Conservation (phyloP, 1,140 invertebrate species). For the Hyles euphorbiae region DNA sequence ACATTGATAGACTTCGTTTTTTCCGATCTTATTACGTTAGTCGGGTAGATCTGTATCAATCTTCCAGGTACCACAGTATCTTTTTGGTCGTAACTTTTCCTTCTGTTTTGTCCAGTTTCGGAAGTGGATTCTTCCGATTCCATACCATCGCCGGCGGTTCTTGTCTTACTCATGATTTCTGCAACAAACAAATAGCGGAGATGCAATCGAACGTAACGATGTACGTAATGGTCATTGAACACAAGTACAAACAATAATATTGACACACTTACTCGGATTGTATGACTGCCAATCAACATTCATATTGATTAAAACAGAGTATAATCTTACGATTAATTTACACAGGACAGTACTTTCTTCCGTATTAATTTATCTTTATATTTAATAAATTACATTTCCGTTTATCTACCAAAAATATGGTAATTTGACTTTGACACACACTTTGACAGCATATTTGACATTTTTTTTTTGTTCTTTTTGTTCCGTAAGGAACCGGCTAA, state of each 20-base stretch:
- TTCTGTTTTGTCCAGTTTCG: conserved; percentile 27
- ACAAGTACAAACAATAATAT: conserved; percentile 3
- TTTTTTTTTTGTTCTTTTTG: no score
- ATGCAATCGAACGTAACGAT: conserved; percentile 9
- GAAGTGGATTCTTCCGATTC: conserved; percentile 56
- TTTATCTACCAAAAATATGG: no score
- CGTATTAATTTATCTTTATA: no score
- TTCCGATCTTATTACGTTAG: conserved; percentile 44
- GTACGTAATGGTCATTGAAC: conserved; percentile 5
- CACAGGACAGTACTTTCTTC: no score
- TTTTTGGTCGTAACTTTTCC: conserved; percentile 23
- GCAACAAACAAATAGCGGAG: conserved; percentile 16
- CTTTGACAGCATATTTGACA: no score
- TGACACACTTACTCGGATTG: conserved; percentile 4
- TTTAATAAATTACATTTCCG: no score
- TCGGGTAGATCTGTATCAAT: conserved; percentile 55
- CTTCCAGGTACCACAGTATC: conserved; percentile 31
- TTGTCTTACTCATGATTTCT: conserved; percentile 60
- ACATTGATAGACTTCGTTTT: conserved; percentile 58
- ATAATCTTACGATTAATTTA: no score
- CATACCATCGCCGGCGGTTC: conserved; percentile 78
- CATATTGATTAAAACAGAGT: not conserved
- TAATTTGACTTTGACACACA: no score
- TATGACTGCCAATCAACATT: conserved; percentile 5
- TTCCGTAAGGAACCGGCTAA: no score